Percentiles rank a stretch among this genome's conserved stretches.
Conservation (phyloP, 2,797 vertebrate genomes). For the Graptemys geographica region DNA sequence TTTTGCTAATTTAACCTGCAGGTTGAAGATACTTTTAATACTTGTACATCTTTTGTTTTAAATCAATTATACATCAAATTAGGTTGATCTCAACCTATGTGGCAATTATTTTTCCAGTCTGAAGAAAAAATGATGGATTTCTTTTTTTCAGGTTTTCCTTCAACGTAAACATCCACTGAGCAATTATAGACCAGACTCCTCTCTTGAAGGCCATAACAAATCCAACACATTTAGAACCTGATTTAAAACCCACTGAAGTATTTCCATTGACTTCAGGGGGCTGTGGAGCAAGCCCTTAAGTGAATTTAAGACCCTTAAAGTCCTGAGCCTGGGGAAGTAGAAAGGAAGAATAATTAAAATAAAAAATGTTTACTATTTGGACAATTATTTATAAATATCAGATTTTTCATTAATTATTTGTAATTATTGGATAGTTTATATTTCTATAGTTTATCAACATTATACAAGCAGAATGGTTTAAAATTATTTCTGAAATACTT, state of each 20-base stretch:
- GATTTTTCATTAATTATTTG: neutral
- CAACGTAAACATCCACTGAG: neutral
- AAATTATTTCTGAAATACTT: neutral
- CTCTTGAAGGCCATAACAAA: neutral
- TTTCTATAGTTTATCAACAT: neutral
- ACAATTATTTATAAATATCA: too few relatives aligned
- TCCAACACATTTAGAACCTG: neutral
- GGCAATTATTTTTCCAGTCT: neutral
- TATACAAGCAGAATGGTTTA: neutral
- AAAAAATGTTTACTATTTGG: neutral
- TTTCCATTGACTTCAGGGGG: neutral
- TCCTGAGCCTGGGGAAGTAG: neutral
- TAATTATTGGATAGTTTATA: neutral
- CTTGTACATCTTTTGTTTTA: conserved; percentile 6
- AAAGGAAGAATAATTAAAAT: neutral
- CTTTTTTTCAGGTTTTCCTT: neutral
- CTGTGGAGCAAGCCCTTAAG: neutral
- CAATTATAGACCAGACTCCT: neutral
- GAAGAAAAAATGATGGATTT: neutral
- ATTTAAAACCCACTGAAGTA: neutral
- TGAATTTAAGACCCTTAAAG: neutral
- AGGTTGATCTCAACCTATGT: neutral
- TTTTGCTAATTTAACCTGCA: neutral
- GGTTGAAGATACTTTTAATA: neutral
- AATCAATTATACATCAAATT: neutral